Base-by-base conservation (phyloP, 1,140 invertebrate species). In the Magallana ariakensis region DNA sequence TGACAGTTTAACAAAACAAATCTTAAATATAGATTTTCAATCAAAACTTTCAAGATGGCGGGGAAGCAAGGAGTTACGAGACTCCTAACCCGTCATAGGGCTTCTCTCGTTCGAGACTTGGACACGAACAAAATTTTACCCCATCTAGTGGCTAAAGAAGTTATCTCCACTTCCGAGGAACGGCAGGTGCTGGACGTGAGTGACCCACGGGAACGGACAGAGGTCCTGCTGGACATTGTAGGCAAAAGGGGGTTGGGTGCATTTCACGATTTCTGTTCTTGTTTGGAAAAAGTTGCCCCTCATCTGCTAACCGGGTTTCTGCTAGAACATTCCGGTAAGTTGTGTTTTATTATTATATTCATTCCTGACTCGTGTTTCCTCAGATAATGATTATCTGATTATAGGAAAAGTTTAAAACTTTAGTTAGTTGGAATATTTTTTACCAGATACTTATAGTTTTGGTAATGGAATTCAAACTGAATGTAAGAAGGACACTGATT, bases 221-320 rank as follows among this genome's bases (percentile, higher is more conserved):
- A 94, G 62, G 57, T 87, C 33, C 90, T 94, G 89, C 80, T 93
- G 56, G 92, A 93, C 86, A 90, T 93, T 85, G 85, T 94, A 16
- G 91, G 90, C 2, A 84, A 85, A 56, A 94, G 93, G 87, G 93
- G 91, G n/a, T 84, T 87, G 16, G 85, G 82, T 33, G 92, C 92
- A 66, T 93, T 93, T 87, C 88, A 90, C n/a, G 92, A 93, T 26
- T 92, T 93, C 87, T 94, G 92, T 84, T 75, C 75, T 55, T 88
- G 84, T 85, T 88, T 94, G 58, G 93, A 94, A 81, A 88, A 91
- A 54, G 85, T 80, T 26, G 26, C 88, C 22, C 93, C 93, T 11
- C 90, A 91, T 83, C 70, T 93, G 46, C 81, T 93, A 83, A 93
- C 92, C 19, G 84, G 86, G n/a, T 91, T 93, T 85, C 87, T 92